Evolutionary conservation across 2,797 vertebrate genomes (phyloP).

Genomic region (Mormyrops boulengeri): DNA sequence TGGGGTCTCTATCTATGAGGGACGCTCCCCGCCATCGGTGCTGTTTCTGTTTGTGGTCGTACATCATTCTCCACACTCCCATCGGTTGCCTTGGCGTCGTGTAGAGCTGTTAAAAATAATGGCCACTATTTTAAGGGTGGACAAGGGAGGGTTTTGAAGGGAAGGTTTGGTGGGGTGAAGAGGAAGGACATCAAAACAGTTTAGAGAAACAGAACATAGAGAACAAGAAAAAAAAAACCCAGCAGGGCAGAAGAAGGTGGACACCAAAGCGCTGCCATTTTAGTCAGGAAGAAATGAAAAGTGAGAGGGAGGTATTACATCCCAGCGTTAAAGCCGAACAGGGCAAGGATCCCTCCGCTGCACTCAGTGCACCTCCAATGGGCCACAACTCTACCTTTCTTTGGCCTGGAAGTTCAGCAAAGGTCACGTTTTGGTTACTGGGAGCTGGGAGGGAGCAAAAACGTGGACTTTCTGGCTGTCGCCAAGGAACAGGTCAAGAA

Average conservation of each 20-base stretch:
- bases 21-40: neutral
- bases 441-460: neutral
- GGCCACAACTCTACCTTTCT: neutral
- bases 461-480: neutral
- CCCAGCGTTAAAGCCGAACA: neutral
- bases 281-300: neutral
- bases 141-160: neutral
- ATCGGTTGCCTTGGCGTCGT: neutral
- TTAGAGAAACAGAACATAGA: neutral
- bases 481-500: neutral
- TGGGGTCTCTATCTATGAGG: neutral
- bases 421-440: neutral
- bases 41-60: neutral
- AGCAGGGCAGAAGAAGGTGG: neutral
- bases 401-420: neutral
- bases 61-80: neutral
- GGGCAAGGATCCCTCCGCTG: neutral
- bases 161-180: neutral
- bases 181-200: neutral
- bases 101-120: constrained; percentile 10
- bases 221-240: neutral
- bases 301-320: neutral
- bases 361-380: neutral
- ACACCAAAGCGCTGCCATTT: neutral
- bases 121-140: constrained; percentile 12